A percentile compares a stretch with the other conserved stretches of the same genome.
phyloP scores from a whole-genome alignment of 2,113 vertebrate species.

The Cyphomyrus plagiostoma region DNA sequence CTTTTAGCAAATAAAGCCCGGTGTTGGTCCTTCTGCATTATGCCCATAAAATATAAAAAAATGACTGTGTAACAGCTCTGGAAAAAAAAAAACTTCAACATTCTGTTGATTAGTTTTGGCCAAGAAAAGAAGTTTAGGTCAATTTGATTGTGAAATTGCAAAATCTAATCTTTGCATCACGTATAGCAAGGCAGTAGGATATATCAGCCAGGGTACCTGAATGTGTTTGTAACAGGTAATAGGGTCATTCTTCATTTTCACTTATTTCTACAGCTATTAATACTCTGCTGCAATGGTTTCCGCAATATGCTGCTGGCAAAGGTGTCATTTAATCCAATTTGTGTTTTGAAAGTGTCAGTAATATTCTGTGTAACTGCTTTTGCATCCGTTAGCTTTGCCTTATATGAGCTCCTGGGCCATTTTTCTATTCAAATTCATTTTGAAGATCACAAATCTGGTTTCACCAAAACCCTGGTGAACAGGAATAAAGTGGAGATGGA shows the following conservation, averaged over 20 bases:
- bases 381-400: not conserved
- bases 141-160: not conserved
- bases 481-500: slow-evolving; percentile 63
- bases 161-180: not conserved
- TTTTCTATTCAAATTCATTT: not conserved
- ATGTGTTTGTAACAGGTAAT: not conserved
- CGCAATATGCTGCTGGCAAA: not conserved
- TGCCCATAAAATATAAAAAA: not conserved
- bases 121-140: not conserved
- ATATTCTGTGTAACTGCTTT: not conserved
- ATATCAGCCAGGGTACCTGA: not conserved
- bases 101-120: not conserved
- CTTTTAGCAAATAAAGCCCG: not conserved
- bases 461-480: slow-evolving; percentile 59
- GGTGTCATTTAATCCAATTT: not conserved
- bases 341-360: not conserved
- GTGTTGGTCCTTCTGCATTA: not conserved
- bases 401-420: not conserved
- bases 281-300: not conserved
- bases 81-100: not conserved
- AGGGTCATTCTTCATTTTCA: not conserved
- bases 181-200: not conserved
- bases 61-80: not conserved
- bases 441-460: slow-evolving; percentile 49
- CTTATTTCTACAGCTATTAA: not conserved